These are phyloP conservation scores for Oncorhynchus tshawytscha DNA, from an alignment of 2,113 vertebrate species.

Conservation along the genomic window DNA sequence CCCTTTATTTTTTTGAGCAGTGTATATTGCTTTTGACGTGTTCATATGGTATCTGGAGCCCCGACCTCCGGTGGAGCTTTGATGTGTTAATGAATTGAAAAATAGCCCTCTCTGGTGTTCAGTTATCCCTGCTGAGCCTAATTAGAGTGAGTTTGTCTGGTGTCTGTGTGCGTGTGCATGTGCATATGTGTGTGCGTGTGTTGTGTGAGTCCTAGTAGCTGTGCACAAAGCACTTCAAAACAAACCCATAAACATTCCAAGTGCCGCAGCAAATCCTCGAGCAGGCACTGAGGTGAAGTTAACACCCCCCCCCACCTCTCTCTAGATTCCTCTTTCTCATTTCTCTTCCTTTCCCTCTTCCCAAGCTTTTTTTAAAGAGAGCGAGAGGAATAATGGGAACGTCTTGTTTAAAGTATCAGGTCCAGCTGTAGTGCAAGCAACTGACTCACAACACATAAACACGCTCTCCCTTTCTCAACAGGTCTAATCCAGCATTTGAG, in stretches of 20 bases:
- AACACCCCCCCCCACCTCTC: slow-evolving; percentile 10
- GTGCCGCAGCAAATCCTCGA: slow-evolving; percentile 34
- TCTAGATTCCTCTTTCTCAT: neutral
- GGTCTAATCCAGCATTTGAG: too few relatives aligned
- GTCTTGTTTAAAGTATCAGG: too few relatives aligned
- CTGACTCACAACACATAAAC: too few relatives aligned
- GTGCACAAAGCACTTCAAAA: slow-evolving; percentile 61
- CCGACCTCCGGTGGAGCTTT: slow-evolving; percentile 43
- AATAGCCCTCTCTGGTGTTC: slow-evolving; percentile 51
- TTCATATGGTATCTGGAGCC: slow-evolving; percentile 10
- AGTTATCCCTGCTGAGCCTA: slow-evolving; percentile 63
- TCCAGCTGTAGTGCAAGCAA: too few relatives aligned
- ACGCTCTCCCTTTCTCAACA: too few relatives aligned
- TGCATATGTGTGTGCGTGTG: neutral
- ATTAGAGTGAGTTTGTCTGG: slow-evolving; percentile 35
- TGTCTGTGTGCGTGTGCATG: slow-evolving; percentile 11
- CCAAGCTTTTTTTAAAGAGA: too few relatives aligned
- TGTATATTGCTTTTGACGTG: too few relatives aligned
- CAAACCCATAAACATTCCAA: slow-evolving; percentile 72
- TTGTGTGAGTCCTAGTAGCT: neutral
- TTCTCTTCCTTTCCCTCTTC: neutral
- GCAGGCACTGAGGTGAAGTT: slow-evolving; percentile 49
- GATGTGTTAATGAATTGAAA: slow-evolving; percentile 67
- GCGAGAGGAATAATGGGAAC: too few relatives aligned
- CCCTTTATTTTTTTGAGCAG: too few relatives aligned